Evolutionary conservation across 2,113 vertebrate species (phyloP).

Genomic region (Madoqua kirkii): DNA sequence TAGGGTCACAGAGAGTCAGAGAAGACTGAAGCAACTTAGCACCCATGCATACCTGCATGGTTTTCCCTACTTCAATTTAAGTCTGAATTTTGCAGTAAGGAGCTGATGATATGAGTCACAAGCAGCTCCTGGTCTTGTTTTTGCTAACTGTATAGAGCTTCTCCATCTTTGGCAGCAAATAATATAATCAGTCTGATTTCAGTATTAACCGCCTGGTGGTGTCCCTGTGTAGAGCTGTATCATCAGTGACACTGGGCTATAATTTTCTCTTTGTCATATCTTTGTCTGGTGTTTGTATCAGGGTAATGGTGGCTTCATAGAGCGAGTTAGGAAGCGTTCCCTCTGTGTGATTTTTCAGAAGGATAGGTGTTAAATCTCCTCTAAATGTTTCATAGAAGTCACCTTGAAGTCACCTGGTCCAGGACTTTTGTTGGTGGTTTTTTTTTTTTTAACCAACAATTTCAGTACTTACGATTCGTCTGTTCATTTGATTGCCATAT

Average conservation of each 20-base stretch:
- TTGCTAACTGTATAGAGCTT: background rate
- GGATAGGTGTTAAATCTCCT: background rate
- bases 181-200: background rate
- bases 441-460: background rate
- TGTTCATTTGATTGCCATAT: background rate
- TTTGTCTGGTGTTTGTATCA: background rate
- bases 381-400: background rate
- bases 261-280: background rate
- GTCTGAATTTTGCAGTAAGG: background rate
- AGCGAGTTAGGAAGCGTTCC: background rate
- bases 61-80: background rate
- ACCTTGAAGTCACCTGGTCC: background rate
- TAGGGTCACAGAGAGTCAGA: background rate
- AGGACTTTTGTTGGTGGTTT: background rate
- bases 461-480: background rate
- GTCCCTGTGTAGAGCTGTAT: background rate
- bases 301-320: background rate
- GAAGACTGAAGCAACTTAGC: background rate
- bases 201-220: background rate
- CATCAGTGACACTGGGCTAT: background rate
- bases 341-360: background rate
- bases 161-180: background rate
- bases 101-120: background rate
- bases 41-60: background rate
- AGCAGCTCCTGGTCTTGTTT: background rate